Evolutionary conservation across 2,888 invertebrate genomes (phyloP), one percentile per base, ranked within the genome.

Genomic region (Clistopyga incitator): DNA sequence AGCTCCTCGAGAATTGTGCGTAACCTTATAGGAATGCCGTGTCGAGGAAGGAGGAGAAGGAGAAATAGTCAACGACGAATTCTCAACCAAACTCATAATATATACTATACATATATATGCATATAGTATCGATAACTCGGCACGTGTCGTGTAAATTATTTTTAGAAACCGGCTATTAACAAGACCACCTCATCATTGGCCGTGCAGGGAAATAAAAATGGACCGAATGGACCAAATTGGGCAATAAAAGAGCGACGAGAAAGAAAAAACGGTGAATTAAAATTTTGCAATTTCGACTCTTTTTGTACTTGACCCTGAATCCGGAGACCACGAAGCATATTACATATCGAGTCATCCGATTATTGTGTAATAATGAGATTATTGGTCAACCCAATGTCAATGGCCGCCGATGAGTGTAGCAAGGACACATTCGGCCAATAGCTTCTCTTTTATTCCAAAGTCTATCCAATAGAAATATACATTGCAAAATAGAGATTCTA

Each of bases 301-400:
- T 70, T 54, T 2, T 20, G 54, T 34, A 38, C 18, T 54, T 54
- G 70, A 70, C 23, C 70, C 54, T 70, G 54, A 18, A 38, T 54
- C 50, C 3, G 6, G 15, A 20, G 38, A 23, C 23, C 52, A 23
- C 34, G 6, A n/a, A n/a, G 13, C 47, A 23, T 52, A 50, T 56
- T 52, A 70, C 52, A 13, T 34, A 25, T 4, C 54, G 34, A 54
- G 54, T 70, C 54, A 54, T 20, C 34, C 70, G 38, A 54, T 54
- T 38, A 54, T 54, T 38, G 38, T 54, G 52, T 4, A 23, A 70
- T 3, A 54, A 38, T 52, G 38, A 4, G 15, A 54, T 54, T 70
- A 54, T 52, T 15, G 2, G 70, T 8, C 15, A 20, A 20, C 54
- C 38, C 54, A 70, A 70, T 70, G 54, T 54, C 54, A 70, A 70